Base-by-base conservation (phyloP, 2,113 vertebrate genomes). In the Spheniscus mendiculus region DNA sequence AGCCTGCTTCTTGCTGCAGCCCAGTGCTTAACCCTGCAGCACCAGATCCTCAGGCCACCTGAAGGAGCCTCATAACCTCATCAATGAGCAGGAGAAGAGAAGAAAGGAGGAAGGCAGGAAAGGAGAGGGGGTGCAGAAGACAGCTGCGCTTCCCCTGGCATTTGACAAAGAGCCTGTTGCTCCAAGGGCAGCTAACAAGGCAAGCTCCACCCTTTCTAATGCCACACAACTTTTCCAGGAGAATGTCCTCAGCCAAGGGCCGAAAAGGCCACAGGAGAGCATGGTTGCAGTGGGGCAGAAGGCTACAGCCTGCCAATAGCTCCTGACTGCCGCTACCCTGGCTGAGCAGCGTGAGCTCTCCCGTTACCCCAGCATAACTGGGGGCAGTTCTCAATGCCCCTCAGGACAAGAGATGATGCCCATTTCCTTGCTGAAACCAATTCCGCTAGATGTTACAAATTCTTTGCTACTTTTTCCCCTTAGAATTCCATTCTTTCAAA, bases 1-100 rank as follows among this genome's bases (percentile, higher is more conserved):
- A 83, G 52, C 61, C 85, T 67, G 49, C 40, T 71, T 81, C 61
- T 63, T 27, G 66, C 66, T 62, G 80, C 66, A 74, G 58, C 30
- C 27, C 86, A 49, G 4, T 19, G 63, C 69, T 65, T 71, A 50
- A 58, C 32, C 27, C 49, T 58, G 61, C 44, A 84, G 42, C 62
- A 61, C 21, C 27, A 42, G 58, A 71, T 62, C 52, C 74, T 72
- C 16, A 2, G 69, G 45, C 13, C 23, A 20, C 13, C 44, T 44
- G 27, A 63, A 82, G 65, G 17, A 76, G 63, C 40, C 49, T 63
- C 32, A 16, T 12, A 87, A 63, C 36, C 53, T 45, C 82, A 63
- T 6, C 44, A 23, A 0, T 3, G 2, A 40, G 22, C 0, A 0
- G 42, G 6, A 79, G 15, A 67, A n/a, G n/a, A 52, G 36, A 21